Conservation (phyloP, 2,797 vertebrate species). For the Anniella stebbinsi region DNA sequence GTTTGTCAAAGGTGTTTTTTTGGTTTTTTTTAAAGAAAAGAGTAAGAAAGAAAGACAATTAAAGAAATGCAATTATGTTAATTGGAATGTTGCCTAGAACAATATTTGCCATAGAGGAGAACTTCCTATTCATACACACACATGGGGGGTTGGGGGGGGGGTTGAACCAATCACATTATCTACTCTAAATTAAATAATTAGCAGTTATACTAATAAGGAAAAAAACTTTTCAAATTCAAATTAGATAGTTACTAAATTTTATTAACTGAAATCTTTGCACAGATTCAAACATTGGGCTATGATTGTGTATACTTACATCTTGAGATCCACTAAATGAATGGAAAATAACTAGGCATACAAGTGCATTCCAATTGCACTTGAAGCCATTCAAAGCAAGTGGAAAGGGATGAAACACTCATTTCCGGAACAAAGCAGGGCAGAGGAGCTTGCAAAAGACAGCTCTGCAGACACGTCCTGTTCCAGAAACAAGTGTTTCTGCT, state of each 20-base stretch:
- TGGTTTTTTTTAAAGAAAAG: background rate
- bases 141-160: too few relatives aligned
- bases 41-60: background rate
- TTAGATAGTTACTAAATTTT: background rate
- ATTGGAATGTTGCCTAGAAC: background rate
- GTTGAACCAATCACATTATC: too few relatives aligned
- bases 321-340: background rate
- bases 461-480: too few relatives aligned
- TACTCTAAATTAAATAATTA: background rate
- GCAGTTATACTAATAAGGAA: background rate
- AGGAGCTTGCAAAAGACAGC: too few relatives aligned
- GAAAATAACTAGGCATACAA: background rate
- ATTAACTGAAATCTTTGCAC: background rate
- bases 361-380: background rate
- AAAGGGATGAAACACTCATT: too few relatives aligned
- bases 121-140: background rate
- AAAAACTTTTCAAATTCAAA: background rate
- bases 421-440: too few relatives aligned
- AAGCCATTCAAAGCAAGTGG: background rate
- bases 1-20: background rate
- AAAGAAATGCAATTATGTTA: background rate
- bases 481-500: too few relatives aligned
- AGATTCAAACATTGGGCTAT: background rate
- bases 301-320: background rate
- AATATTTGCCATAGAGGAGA: background rate